phyloP scores from a whole-genome alignment of 2,113 vertebrate species.

The Hassar affinis region DNA sequence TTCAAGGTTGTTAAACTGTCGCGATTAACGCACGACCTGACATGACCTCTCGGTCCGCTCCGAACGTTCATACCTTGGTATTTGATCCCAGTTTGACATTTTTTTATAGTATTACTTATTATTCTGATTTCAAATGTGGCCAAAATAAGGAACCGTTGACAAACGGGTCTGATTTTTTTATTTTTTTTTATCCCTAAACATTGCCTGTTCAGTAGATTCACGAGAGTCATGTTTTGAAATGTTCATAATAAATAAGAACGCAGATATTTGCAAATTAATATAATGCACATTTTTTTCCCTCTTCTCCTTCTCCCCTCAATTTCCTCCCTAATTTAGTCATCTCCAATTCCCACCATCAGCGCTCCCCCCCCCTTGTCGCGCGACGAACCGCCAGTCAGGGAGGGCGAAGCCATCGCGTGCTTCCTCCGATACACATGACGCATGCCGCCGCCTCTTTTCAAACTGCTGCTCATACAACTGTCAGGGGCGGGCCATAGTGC shows the following conservation, averaged over 20 bases:
- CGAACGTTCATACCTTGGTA: background rate
- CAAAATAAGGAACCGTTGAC: background rate
- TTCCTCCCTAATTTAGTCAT: too few relatives aligned
- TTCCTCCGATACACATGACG: too few relatives aligned
- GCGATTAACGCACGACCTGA: background rate
- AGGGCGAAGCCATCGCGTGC: too few relatives aligned
- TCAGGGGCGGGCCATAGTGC: too few relatives aligned
- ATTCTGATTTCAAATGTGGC: background rate
- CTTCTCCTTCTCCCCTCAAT: too few relatives aligned
- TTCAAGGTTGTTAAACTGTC: constrained; percentile 16
- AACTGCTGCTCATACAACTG: too few relatives aligned
- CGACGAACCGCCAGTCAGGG: too few relatives aligned
- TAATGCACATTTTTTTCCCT: too few relatives aligned
- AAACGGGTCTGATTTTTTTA: background rate
- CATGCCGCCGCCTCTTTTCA: too few relatives aligned
- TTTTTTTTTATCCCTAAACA: background rate
- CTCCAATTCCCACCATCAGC: too few relatives aligned
- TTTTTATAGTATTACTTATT: background rate
- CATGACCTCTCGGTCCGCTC: background rate
- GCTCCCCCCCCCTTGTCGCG: too few relatives aligned
- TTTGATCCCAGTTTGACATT: background rate
- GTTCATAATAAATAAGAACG: background rate
- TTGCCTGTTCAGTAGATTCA: background rate
- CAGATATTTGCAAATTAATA: too few relatives aligned
- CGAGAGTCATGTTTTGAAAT: background rate